These are phyloP conservation scores for Aporrectodea caliginosa DNA, from an alignment of 1,140 invertebrate genomes.

Conservation along the genomic window DNA sequence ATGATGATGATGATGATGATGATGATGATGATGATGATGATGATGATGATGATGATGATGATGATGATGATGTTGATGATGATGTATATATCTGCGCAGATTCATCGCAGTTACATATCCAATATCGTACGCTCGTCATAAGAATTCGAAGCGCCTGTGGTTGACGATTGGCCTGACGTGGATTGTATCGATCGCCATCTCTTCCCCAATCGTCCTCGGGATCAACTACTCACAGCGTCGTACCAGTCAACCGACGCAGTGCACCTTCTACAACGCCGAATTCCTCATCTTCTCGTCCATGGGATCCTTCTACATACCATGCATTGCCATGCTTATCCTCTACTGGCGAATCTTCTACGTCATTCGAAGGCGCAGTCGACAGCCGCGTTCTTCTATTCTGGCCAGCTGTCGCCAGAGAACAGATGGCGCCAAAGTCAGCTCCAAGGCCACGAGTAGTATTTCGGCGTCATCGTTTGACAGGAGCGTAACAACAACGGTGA, in stretches of 20 bases:
- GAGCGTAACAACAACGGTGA: not conserved
- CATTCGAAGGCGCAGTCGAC: constrained; percentile 74
- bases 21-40: constrained; percentile 31
- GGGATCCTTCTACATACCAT: constrained; percentile 98
- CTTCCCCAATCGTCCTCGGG: constrained; percentile 92
- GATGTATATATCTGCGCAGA: constrained; percentile 58
- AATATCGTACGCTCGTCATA: constrained; percentile 98
- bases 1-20: constrained; percentile 31
- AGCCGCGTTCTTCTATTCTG: constrained; percentile 55
- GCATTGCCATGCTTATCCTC: constrained; percentile 96
- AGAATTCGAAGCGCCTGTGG: constrained; percentile 90
- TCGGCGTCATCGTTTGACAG: no score
- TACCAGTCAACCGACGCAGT: constrained; percentile 52
- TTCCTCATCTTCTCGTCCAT: constrained; percentile 97
- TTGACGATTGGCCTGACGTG: constrained; percentile 91
- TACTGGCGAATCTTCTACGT: constrained; percentile 97
- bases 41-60: constrained; percentile 28
- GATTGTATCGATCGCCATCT: constrained; percentile 91
- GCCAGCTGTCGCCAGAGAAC: not conserved
- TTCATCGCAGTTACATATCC: constrained; percentile 98
- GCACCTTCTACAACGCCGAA: constrained; percentile 94
- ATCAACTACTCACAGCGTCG: constrained; percentile 65
- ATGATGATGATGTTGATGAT: constrained; percentile 29
- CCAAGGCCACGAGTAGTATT: not conserved
- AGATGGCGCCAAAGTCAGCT: not conserved